Conservation (phyloP, 2,113 vertebrate species). For the Epinephelus moara region DNA sequence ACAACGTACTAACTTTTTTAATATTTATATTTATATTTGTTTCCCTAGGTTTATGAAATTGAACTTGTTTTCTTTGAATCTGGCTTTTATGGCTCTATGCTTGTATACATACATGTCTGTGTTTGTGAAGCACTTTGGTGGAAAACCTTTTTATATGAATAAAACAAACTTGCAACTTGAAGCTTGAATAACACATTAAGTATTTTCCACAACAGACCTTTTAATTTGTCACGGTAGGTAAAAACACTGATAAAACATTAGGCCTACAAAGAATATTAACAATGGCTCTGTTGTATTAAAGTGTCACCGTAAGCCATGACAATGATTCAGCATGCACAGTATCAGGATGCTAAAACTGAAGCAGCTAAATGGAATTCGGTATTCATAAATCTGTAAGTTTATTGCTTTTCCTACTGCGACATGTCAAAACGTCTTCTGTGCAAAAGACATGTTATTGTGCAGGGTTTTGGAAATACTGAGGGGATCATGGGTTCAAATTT, state of each 20-base stretch:
- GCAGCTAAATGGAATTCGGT: conserved; percentile 12
- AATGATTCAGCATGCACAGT: neutral
- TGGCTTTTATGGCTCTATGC: no score
- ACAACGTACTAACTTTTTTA: no score
- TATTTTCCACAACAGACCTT: neutral
- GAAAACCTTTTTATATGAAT: no score
- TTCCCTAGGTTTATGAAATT: no score
- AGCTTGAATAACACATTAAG: neutral
- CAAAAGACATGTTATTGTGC: neutral
- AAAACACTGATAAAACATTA: neutral
- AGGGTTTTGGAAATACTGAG: conserved; percentile 2
- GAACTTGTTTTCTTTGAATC: no score
- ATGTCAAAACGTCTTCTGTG: neutral
- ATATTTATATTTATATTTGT: no score
- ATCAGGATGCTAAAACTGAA: neutral
- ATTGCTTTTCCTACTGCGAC: neutral
- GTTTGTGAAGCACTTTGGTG: no score
- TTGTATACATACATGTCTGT: no score
- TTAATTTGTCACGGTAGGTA: neutral
- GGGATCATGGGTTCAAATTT: neutral
- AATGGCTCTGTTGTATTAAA: neutral
- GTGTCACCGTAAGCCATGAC: neutral
- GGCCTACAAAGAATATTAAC: neutral
- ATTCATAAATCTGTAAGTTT: neutral
- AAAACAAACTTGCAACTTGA: no score